Conservation (phyloP, 2,113 vertebrate species). For the Mandrillus leucophaeus region DNA sequence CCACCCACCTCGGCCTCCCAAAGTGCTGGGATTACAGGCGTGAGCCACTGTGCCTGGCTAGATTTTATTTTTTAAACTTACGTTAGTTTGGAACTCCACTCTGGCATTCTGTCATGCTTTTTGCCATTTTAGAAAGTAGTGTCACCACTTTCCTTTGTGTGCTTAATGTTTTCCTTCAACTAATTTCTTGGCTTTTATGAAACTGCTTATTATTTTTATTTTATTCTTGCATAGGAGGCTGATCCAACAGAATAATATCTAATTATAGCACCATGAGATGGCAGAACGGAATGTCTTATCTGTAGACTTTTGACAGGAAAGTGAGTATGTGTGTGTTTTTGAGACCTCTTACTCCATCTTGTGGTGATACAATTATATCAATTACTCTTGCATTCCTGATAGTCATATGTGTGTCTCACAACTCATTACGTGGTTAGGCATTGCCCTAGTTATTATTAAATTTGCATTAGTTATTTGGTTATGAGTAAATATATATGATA, state of each 20-base stretch:
- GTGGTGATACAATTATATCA: conserved; percentile 38
- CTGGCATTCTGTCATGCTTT: not conserved
- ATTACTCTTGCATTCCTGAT: conserved; percentile 30
- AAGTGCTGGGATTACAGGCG: too few relatives aligned
- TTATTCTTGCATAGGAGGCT: not conserved
- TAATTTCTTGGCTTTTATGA: conserved; percentile 14
- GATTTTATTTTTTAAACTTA: not conserved
- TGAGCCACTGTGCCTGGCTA: too few relatives aligned
- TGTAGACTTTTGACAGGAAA: not conserved
- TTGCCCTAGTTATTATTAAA: not conserved
- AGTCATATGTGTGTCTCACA: not conserved
- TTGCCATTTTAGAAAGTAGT: not conserved
- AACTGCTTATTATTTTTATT: not conserved
- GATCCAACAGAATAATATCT: not conserved
- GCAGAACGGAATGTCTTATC: conserved; percentile 40
- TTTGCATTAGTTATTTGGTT: not conserved
- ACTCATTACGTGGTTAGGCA: not conserved
- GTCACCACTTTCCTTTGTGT: not conserved
- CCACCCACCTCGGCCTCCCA: not conserved
- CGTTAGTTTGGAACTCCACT: not conserved
- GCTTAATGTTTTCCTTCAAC: not conserved
- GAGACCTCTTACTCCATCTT: conserved; percentile 52
- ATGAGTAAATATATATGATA: not conserved
- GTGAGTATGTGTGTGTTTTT: not conserved
- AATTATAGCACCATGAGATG: conserved; percentile 64